Evolutionary conservation across 2,797 vertebrate genomes (phyloP), one percentile per base, ranked within the genome.

Genomic region (Anableps anableps): DNA sequence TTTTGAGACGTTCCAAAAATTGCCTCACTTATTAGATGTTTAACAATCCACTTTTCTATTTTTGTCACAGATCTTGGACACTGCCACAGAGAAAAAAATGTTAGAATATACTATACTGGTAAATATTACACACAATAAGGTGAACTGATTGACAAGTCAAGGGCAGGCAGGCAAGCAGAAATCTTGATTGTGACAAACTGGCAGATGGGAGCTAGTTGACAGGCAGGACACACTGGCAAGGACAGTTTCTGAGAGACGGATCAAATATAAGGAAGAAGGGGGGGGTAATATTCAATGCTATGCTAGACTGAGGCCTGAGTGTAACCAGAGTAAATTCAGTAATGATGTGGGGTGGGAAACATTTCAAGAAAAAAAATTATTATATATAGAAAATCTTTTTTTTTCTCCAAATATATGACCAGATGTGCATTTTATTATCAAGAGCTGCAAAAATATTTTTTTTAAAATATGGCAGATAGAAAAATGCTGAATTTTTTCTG

Each of bases 141-240:
- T 68, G 21, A 68, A 68, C 64, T 41, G 34, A 68, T 68, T 38
- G 64, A 68, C 36, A 26, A 21, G 64, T 26, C 36, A 68, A 38
- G 36, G 36, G 21, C 62, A 38, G 8, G 9, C 34, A 66, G 62
- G 36, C 64, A 68, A 38, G 36, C 19, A 41, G 36, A 26, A 23
- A 68, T 68, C 64, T 38, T 68, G 64, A 68, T 68, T 68, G 36
- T 68, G 64, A 68, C 36, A 26, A 68, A 41, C 36, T 64, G 60
- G 17, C 60, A 64, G 60, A 64, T 64, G 60, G n/a, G 60, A 29
- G 31, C 31, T 36, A 16, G 31, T 21, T 64, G 60, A 64, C 60
- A 64, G 60, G 60, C 31, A 9, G 60, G 60, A 64, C 31, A 64
- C 60, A 36, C n/a, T 2, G 31, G 31, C 60, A 64, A 64, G 60